A percentile compares a stretch with the other conserved stretches of the same genome.
These are phyloP conservation scores for Lordiphosa mommai DNA, from an alignment of 1,140 invertebrate genomes.

Conservation along the genomic window DNA sequence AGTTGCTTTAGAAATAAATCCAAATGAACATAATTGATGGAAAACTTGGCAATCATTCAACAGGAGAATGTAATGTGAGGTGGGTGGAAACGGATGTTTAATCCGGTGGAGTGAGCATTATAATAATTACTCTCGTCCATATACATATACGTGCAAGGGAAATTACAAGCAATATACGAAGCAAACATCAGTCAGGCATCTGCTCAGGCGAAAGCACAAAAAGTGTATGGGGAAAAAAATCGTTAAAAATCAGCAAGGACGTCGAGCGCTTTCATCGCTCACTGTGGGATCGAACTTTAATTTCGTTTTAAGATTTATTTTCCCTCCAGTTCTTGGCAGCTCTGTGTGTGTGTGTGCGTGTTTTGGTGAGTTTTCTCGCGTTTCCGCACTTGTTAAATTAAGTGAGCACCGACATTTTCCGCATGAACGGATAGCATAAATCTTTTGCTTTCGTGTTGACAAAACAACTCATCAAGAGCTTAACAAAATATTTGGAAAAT, in stretches of 20 bases:
- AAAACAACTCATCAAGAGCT: slow-evolving; percentile 34
- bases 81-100: slow-evolving; percentile 24
- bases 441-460: slow-evolving; percentile 28
- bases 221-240: slow-evolving; percentile 25
- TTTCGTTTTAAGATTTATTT: not conserved
- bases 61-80: slow-evolving; percentile 3
- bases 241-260: slow-evolving; percentile 46
- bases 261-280: slow-evolving; percentile 29
- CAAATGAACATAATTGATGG: slow-evolving; percentile 54
- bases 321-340: not conserved
- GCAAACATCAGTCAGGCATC: slow-evolving; percentile 23
- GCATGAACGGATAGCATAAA: slow-evolving; percentile 50
- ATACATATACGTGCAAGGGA: slow-evolving; percentile 13
- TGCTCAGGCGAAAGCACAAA: not conserved
- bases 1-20: slow-evolving; percentile 23
- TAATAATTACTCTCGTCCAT: slow-evolving; percentile 54
- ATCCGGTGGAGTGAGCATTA: slow-evolving; percentile 53
- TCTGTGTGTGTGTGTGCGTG: not conserved
- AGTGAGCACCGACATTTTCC: slow-evolving; percentile 54
- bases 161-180: slow-evolving; percentile 44
- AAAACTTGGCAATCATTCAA: slow-evolving; percentile 52
- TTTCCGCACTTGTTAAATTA: slow-evolving; percentile 41
- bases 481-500: slow-evolving; percentile 34
- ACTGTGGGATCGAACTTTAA: slow-evolving; percentile 19
- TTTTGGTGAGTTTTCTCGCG: slow-evolving; percentile 21